Conservation (phyloP, 2,797 vertebrate genomes). For the Scomberomorus guttatus region DNA sequence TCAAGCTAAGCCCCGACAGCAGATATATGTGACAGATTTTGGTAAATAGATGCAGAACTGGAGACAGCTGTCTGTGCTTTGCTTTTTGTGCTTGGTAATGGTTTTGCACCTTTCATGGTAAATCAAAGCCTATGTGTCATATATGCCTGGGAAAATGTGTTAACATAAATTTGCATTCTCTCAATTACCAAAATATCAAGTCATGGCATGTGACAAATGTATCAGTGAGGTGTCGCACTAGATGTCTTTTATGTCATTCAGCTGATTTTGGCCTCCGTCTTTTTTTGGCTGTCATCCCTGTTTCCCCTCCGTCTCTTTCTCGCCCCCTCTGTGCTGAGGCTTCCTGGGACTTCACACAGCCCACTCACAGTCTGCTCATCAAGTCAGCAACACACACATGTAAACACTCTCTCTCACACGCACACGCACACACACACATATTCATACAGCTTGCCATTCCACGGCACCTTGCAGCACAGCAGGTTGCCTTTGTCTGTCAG, state of each 20-base stretch:
- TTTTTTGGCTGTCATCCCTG: conserved; percentile 29
- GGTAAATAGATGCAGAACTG: conserved; percentile 18
- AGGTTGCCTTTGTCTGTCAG: conserved; percentile 64
- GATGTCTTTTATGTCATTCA: conserved; percentile 47
- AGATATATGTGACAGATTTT: conserved; percentile 3
- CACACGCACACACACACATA: conserved; percentile 33
- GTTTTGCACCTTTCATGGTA: conserved; percentile 33
- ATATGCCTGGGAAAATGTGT: conserved; percentile 1
- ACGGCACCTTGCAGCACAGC: conserved; percentile 65
- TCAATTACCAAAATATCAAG: conserved; percentile 40
- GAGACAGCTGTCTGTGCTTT: conserved; percentile 3
- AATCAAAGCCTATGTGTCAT: conserved; percentile 21
- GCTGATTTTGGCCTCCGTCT: conserved; percentile 38
- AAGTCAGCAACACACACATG: conserved; percentile 19
- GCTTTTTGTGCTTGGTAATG: not conserved
- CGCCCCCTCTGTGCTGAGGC: conserved; percentile 34
- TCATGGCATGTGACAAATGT: conserved; percentile 36
- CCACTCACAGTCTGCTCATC: conserved; percentile 77
- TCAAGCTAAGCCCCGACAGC: not conserved
- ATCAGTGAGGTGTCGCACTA: conserved; percentile 38
- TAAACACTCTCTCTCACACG: too few relatives aligned
- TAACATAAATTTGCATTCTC: conserved; percentile 22
- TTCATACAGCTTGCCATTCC: conserved; percentile 43
- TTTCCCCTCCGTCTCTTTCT: conserved; percentile 22
- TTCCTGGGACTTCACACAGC: conserved; percentile 66